Evolutionary conservation across 2,888 invertebrate species (phyloP), one percentile per base, ranked within the genome.

Genomic region (Diloba caeruleocephala): DNA sequence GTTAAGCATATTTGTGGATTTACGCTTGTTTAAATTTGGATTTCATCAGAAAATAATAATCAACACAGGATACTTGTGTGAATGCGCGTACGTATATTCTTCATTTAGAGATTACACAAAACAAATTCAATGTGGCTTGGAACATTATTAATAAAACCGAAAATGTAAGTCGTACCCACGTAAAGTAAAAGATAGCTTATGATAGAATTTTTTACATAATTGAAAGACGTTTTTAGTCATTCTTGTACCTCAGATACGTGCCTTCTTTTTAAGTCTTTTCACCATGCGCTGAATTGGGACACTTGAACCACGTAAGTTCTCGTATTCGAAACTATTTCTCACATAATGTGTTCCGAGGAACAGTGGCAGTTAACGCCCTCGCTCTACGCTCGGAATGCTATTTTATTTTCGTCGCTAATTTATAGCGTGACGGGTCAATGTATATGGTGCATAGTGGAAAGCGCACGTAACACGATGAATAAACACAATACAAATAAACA

Each of bases 321-420:
- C 13, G 26, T 43, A 39, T 52, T 58, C 36, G 44, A 49, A 53
- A 72, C 63, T 63, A 70, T 70, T 63, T 70, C 73, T 70, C 64
- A 57, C 71, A 71, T n/a, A n/a, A n/a, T 56, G 21, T 70, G 66
- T 61, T 41, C 39, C 43, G 45, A 60, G 59, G 46, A 60, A 57
- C 78, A 53, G 61, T 62, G 63, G 75, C 74, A 77, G 80, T 83
- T 81, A 84, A 82, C 82, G 84, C 83, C 78, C 79, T 78, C 74
- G 74, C 62, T 61, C 59, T 63, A 56, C 73, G 64, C 55, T 65
- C 68, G 73, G 79, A 79, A 81, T 76, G 82, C 76, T 80, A 84
- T 78, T 83, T 86, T 87, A 86, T 87, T 88, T 88, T 77, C 71
- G 85, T 85, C 79, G 81, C 84, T 81, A 87, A 86, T 88, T 87